These are phyloP conservation scores for Masnerella sp. DNA, from an alignment of 2,888 invertebrate species.

Conservation along the genomic window DNA sequence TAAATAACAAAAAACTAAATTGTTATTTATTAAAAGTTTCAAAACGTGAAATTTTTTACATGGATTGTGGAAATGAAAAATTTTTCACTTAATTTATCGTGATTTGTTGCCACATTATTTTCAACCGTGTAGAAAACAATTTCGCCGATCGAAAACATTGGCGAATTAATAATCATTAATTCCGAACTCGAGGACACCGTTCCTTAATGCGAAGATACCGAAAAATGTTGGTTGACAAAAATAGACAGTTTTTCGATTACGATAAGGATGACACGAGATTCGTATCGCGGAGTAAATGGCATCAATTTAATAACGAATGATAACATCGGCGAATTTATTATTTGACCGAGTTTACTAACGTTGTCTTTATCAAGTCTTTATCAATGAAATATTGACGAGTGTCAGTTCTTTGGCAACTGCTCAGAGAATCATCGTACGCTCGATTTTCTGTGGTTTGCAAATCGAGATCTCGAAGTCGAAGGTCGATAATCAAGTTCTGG, in stretches of 20 bases:
- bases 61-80: no score
- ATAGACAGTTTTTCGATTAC: constrained; percentile 56
- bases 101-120: no score
- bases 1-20: no score
- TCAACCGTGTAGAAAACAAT: no score
- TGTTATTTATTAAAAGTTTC: no score
- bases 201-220: constrained; percentile 23
- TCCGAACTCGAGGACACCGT: neutral
- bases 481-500: no score
- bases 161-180: constrained; percentile 24
- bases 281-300: constrained; percentile 53
- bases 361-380: constrained; percentile 54
- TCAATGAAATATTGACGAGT: constrained; percentile 56
- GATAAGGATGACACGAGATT: constrained; percentile 58
- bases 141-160: no score
- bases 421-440: constrained; percentile 29
- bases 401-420: constrained; percentile 49
- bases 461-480: no score
- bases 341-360: constrained; percentile 58
- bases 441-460: no score
- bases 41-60: no score
- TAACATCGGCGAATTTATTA: constrained; percentile 58
- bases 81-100: no score
- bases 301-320: constrained; percentile 58
- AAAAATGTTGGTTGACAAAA: constrained; percentile 53